phyloP scores from a whole-genome alignment of 2,113 vertebrate species.

The Urocitellus parryii region DNA sequence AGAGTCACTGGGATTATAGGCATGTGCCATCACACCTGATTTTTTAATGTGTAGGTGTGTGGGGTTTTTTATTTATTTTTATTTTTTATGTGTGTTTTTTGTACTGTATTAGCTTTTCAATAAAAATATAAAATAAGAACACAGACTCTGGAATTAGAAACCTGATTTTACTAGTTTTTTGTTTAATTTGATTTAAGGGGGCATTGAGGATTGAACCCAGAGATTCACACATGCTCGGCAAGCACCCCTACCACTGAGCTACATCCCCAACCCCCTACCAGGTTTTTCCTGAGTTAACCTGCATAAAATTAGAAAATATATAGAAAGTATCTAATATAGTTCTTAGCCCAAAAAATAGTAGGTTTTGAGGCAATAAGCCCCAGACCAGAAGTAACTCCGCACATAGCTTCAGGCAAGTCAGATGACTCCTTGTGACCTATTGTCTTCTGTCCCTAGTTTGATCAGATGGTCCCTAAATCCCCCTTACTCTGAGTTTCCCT shows the following conservation, averaged over 20 bases:
- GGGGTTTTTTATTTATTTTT: not conserved
- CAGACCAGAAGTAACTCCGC: not conserved
- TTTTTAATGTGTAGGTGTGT: no score
- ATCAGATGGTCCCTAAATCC: not conserved
- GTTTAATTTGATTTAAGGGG: not conserved
- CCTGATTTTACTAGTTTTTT: not conserved
- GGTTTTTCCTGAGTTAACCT: not conserved
- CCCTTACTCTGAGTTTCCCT: not conserved
- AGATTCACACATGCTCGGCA: no score
- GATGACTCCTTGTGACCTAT: not conserved
- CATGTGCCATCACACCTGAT: no score
- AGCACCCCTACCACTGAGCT: not conserved
- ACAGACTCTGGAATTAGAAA: not conserved
- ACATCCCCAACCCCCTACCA: not conserved
- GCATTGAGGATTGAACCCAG: no score
- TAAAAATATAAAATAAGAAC: constrained; percentile 45
- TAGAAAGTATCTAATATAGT: no score
- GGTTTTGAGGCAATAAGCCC: not conserved
- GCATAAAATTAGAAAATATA: no score
- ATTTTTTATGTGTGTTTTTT: not conserved
- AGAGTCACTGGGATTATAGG: no score
- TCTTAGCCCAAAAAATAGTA: no score
- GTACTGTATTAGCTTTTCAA: not conserved
- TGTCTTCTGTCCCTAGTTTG: not conserved
- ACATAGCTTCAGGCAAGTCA: not conserved